These are phyloP conservation scores for Ectropis crepuscularia DNA, from an alignment of 2,888 invertebrate species.

Conservation along the genomic window DNA sequence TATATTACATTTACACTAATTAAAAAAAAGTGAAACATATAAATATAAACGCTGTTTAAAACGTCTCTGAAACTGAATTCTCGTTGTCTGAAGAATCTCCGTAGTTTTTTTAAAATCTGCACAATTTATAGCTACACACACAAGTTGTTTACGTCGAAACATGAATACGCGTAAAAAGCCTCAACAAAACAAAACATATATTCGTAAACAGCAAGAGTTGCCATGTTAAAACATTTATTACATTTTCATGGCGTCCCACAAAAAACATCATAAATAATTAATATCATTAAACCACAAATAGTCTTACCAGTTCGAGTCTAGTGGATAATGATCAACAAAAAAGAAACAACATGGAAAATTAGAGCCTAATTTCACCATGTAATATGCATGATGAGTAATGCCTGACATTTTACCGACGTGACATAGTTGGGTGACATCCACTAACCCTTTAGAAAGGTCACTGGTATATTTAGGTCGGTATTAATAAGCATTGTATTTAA, in stretches of 20 bases:
- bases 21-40: too few relatives aligned
- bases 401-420: slow-evolving; percentile 40
- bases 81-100: too few relatives aligned
- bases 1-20: too few relatives aligned
- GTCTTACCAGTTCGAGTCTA: slow-evolving; percentile 14
- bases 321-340: slow-evolving; percentile 17
- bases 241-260: background rate
- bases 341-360: slow-evolving; percentile 17
- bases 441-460: slow-evolving; percentile 56
- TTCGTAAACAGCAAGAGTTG: too few relatives aligned
- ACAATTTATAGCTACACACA: too few relatives aligned
- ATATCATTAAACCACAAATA: slow-evolving; percentile 3
- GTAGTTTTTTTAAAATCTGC: too few relatives aligned
- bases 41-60: too few relatives aligned
- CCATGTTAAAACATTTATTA: too few relatives aligned
- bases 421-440: slow-evolving; percentile 53
- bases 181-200: too few relatives aligned
- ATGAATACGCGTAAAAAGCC: too few relatives aligned
- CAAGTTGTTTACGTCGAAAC: too few relatives aligned
- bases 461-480: slow-evolving; percentile 30
- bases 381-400: slow-evolving; percentile 31
- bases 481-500: slow-evolving; percentile 21
- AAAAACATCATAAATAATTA: slow-evolving; percentile 14
- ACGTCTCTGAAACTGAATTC: too few relatives aligned
- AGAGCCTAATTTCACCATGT: slow-evolving; percentile 22